These are phyloP conservation scores for Patella vulgata DNA, from an alignment of 1,140 invertebrate species.

Conservation along the genomic window DNA sequence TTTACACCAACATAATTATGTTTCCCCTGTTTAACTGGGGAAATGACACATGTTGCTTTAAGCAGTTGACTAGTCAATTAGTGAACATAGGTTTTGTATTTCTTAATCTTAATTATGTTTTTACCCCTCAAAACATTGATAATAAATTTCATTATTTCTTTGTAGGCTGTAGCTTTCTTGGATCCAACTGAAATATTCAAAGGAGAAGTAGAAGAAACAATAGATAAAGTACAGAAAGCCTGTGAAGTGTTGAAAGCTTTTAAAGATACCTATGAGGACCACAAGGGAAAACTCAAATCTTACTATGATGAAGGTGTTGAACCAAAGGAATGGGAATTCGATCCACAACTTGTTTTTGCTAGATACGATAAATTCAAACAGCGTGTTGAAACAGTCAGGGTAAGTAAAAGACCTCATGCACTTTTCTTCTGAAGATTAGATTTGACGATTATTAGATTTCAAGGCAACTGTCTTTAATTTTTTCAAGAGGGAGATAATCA, in stretches of 20 bases:
- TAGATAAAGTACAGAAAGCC: slow-evolving; percentile 90
- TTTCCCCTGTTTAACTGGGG: too few species aligned
- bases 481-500: neutral
- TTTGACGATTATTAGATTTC: neutral
- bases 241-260: slow-evolving; percentile 80
- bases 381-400: slow-evolving; percentile 83
- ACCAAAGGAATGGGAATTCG: slow-evolving; percentile 85
- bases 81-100: too few species aligned
- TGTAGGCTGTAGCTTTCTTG: slow-evolving; percentile 82
- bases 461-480: neutral
- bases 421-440: too few species aligned
- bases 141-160: too few species aligned
- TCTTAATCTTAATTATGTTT: too few species aligned
- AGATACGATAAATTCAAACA: slow-evolving; percentile 86
- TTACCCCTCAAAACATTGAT: too few species aligned
- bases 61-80: too few species aligned
- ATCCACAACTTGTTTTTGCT: slow-evolving; percentile 86
- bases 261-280: slow-evolving; percentile 73
- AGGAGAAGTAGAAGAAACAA: slow-evolving; percentile 69
- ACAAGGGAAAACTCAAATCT: slow-evolving; percentile 75
- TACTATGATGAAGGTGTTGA: slow-evolving; percentile 74
- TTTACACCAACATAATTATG: too few species aligned
- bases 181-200: slow-evolving; percentile 87
- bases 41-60: too few species aligned
- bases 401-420: too few species aligned